Conservation (phyloP, 2,888 invertebrate genomes). For the Neria commutata region DNA sequence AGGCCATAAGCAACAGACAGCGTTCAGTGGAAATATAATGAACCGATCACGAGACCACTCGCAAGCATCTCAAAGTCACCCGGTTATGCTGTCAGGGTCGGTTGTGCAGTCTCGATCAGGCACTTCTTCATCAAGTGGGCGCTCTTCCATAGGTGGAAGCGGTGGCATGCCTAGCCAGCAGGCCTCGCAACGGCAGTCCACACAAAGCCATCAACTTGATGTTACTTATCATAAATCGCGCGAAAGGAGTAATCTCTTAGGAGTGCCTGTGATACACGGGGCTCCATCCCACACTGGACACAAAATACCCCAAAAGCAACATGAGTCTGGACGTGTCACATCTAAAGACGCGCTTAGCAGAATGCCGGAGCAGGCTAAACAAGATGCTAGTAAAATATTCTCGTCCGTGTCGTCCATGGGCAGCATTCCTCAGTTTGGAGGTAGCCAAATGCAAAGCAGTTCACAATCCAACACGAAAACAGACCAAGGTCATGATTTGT, state of each 20-base stretch:
- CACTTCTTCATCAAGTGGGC: slow-evolving; percentile 31
- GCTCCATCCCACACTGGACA: slow-evolving; percentile 38
- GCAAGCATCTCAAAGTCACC: slow-evolving; percentile 37
- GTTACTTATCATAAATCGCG: slow-evolving; percentile 57
- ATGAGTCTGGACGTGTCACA: slow-evolving; percentile 24
- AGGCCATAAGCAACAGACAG: slow-evolving; percentile 38
- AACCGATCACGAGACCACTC: slow-evolving; percentile 45
- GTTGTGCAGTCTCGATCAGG: slow-evolving; percentile 28
- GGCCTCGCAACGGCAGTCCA: slow-evolving; percentile 27
- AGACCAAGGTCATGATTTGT: slow-evolving; percentile 31
- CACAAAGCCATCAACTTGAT: slow-evolving; percentile 29
- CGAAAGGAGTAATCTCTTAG: slow-evolving; percentile 29
- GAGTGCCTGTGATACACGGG: too few species aligned
- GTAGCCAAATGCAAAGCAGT: slow-evolving; percentile 31
- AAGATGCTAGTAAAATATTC: slow-evolving; percentile 42
- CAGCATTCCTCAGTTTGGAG: slow-evolving; percentile 33
- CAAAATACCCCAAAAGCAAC: slow-evolving; percentile 46
- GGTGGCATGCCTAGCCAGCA: slow-evolving; percentile 22
- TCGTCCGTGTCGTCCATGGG: slow-evolving; percentile 32
- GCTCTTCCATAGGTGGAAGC: slow-evolving; percentile 2
- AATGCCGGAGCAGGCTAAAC: slow-evolving; percentile 21
- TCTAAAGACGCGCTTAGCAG: slow-evolving; percentile 13
- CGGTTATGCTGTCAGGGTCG: slow-evolving; percentile 33
- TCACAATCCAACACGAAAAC: slow-evolving; percentile 25
- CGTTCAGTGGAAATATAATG: slow-evolving; percentile 35